These are phyloP conservation scores for Brachypteracias leptosomus DNA, from an alignment of 2,113 vertebrate species.

Conservation along the genomic window DNA sequence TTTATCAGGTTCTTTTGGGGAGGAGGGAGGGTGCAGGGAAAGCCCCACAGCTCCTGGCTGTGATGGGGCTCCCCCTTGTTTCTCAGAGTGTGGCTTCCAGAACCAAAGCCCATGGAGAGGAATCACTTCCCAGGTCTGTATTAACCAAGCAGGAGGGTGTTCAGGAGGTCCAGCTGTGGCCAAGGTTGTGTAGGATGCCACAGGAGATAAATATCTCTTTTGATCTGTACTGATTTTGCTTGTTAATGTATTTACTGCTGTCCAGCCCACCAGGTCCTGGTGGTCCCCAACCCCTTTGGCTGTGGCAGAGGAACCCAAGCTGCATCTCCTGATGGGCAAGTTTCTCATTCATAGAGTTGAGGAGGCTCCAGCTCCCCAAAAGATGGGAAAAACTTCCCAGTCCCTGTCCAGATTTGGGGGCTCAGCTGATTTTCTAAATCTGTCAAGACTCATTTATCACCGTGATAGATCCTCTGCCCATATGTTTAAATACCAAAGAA, in stretches of 20 bases:
- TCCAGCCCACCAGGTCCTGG: accelerated
- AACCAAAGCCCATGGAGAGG: neutral
- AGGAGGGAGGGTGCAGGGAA: too few species aligned
- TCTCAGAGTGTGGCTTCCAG: neutral
- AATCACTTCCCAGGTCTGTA: neutral
- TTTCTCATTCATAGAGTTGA: neutral
- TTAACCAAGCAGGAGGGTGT: neutral
- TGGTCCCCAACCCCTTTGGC: too few species aligned
- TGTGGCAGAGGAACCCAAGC: neutral
- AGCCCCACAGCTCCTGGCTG: accelerated
- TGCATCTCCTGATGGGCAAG: neutral
- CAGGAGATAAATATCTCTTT: neutral
- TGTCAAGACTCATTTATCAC: neutral
- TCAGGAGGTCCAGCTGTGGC: neutral
- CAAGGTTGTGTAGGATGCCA: neutral
- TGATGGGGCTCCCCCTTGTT: neutral
- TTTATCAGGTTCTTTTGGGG: neutral
- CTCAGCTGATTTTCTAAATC: neutral
- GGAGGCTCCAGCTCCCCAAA: neutral
- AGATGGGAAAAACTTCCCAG: neutral
- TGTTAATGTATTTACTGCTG: neutral
- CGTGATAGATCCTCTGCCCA: neutral
- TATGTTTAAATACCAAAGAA: neutral
- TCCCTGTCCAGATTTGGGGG: neutral
- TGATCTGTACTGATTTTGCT: neutral